phyloP scores from a whole-genome alignment of 2,888 invertebrate genomes.

The Ferrisia virgata region DNA sequence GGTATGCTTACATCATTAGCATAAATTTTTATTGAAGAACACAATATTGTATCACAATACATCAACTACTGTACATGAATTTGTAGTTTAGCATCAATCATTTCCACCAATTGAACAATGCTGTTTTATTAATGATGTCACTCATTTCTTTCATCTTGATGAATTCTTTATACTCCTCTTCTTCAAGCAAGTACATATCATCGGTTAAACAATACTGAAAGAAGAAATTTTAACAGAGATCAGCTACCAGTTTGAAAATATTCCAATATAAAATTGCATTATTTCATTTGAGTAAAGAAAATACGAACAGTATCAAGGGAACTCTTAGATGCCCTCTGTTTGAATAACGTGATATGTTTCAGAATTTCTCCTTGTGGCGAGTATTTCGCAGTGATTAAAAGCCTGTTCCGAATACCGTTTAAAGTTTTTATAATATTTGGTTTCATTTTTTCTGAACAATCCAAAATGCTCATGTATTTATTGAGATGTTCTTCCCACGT shows the following conservation, averaged over 20 bases:
- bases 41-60: not conserved
- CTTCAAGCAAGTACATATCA: constrained; percentile 33
- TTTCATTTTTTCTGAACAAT: not conserved
- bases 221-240: too few relatives aligned
- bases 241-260: too few relatives aligned
- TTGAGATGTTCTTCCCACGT: constrained; percentile 1
- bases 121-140: constrained; percentile 32
- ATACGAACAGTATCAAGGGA: not conserved
- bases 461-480: not conserved
- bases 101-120: constrained; percentile 40
- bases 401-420: constrained; percentile 37
- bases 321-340: not conserved
- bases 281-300: not conserved
- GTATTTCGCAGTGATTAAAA: not conserved
- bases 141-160: constrained; percentile 22
- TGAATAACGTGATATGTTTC: constrained; percentile 24
- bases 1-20: not conserved
- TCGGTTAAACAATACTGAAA: constrained; percentile 35
- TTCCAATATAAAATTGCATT: too few relatives aligned
- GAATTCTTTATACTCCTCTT: constrained; percentile 32
- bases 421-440: not conserved
- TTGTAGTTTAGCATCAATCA: too few relatives aligned
- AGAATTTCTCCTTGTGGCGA: not conserved
- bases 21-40: not conserved
- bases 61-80: too few relatives aligned